These are phyloP conservation scores for Silurus lanzhouensis DNA, from an alignment of 2,797 vertebrate species.

Conservation along the genomic window DNA sequence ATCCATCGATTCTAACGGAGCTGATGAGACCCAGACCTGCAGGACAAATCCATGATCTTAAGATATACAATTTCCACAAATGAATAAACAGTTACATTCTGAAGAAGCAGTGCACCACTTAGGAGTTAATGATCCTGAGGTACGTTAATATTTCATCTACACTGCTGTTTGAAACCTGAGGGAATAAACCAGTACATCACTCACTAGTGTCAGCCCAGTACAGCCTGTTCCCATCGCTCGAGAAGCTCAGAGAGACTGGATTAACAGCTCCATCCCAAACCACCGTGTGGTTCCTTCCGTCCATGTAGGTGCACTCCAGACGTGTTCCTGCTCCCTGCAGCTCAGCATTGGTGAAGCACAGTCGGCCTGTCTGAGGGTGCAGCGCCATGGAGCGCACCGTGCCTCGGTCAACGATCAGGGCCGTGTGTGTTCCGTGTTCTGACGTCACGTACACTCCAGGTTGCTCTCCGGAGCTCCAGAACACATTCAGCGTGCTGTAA, in stretches of 20 bases:
- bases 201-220: conserved; percentile 88
- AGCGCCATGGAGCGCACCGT: conserved; percentile 72
- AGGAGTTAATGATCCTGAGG: neutral
- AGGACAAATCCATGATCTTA: neutral
- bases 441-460: conserved; percentile 76
- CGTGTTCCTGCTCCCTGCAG: rapidly evolving
- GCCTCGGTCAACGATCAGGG: conserved; percentile 74
- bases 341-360: conserved; percentile 80
- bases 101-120: neutral
- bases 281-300: conserved; percentile 68
- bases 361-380: conserved; percentile 73
- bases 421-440: conserved; percentile 63
- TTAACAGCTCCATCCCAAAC: conserved; percentile 76
- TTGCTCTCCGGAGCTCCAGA: conserved; percentile 81
- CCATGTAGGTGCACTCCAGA: conserved; percentile 85
- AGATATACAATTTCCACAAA: too few species aligned
- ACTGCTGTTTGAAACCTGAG: neutral
- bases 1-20: conserved; percentile 70
- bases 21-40: conserved; percentile 64
- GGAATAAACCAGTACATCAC: conserved; percentile 19
- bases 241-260: conserved; percentile 78
- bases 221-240: conserved; percentile 70
- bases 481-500: conserved; percentile 85
- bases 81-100: too few species aligned
- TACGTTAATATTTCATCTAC: neutral